phyloP scores from a whole-genome alignment of 2,888 invertebrate species.

The Cataglyphis cursor region DNA sequence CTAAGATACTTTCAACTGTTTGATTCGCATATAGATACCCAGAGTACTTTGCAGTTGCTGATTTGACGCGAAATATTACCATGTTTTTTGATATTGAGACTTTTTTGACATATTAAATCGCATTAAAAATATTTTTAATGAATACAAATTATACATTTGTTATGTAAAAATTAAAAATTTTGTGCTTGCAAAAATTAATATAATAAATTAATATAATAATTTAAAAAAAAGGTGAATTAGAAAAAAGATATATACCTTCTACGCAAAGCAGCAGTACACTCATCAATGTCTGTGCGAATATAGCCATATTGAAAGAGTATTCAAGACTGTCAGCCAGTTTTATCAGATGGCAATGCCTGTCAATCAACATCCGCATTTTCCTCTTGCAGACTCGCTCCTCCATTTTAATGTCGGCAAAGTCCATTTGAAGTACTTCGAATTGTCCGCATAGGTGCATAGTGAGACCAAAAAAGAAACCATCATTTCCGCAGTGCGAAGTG shows the following conservation, averaged over 20 bases:
- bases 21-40: too few species aligned
- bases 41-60: too few species aligned
- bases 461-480: slow-evolving; percentile 80
- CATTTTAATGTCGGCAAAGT: slow-evolving; percentile 53
- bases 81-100: neutral
- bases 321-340: slow-evolving; percentile 58
- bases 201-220: neutral
- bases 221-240: neutral
- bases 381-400: neutral
- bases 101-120: neutral
- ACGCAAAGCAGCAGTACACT: slow-evolving; percentile 67
- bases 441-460: slow-evolving; percentile 84
- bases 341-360: slow-evolving; percentile 61
- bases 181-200: neutral
- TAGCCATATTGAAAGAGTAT: slow-evolving; percentile 62
- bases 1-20: too few species aligned
- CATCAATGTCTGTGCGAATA: slow-evolving; percentile 65
- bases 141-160: neutral
- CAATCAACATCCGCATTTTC: slow-evolving; percentile 49
- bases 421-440: slow-evolving; percentile 77
- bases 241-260: slow-evolving; percentile 56
- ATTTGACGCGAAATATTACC: too few species aligned
- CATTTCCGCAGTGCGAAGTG: slow-evolving; percentile 73
- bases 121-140: neutral
- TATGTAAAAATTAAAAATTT: neutral